Percentiles rank a stretch among this genome's conserved stretches.
These are phyloP conservation scores for Apodemia mormo DNA, from an alignment of 2,888 invertebrate genomes.

Conservation along the genomic window DNA sequence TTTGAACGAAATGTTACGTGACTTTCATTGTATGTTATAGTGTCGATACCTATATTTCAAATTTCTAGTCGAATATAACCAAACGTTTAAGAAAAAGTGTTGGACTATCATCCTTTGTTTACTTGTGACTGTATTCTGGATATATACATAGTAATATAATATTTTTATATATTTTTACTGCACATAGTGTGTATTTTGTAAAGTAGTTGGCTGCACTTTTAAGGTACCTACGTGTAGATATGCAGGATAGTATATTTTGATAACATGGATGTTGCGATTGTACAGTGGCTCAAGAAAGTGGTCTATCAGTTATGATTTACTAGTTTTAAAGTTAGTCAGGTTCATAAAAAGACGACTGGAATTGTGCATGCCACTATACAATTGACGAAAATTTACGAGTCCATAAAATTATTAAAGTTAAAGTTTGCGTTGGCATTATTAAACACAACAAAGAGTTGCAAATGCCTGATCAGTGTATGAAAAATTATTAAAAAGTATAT, in stretches of 20 bases:
- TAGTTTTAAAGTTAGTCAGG: background rate
- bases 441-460: too few species aligned
- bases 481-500: too few species aligned
- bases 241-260: conserved; percentile 8
- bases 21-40: too few species aligned
- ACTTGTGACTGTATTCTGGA: background rate
- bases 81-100: background rate
- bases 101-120: background rate
- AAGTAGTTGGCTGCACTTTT: conserved; percentile 4
- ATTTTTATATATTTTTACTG: conserved; percentile 14
- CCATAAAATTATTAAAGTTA: too few species aligned
- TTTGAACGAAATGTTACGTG: too few species aligned
- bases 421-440: too few species aligned
- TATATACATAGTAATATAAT: background rate
- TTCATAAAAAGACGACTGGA: too few species aligned
- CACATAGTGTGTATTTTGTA: conserved; percentile 15
- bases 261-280: background rate
- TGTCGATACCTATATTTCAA: background rate
- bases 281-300: background rate
- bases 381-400: too few species aligned
- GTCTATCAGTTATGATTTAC: background rate
- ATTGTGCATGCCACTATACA: too few species aligned
- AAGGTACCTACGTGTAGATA: background rate
- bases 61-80: conserved; percentile 3
- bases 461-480: too few species aligned